Percentiles rank a stretch among this genome's conserved stretches.
Conservation (phyloP, 2,113 vertebrate species). For the Gasterosteus nipponicus region DNA sequence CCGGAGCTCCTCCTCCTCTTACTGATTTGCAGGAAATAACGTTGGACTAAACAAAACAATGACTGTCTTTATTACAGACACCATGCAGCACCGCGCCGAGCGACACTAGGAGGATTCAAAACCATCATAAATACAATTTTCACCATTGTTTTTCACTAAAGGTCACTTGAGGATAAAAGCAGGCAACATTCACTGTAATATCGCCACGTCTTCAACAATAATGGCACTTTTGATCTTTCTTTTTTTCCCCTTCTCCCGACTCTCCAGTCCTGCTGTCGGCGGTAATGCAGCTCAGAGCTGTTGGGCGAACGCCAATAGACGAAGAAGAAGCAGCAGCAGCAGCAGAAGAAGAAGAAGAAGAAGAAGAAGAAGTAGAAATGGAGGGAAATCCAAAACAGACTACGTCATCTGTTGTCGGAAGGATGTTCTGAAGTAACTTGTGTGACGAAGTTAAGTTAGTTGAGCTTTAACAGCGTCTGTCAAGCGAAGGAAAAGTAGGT, state of each 20-base stretch:
- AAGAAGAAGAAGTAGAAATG: slow-evolving; percentile 30
- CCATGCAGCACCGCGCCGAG: neutral
- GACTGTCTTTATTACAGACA: neutral
- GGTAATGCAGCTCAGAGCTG: neutral
- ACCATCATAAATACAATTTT: neutral
- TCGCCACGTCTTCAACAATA: neutral
- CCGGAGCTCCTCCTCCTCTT: slow-evolving; percentile 27
- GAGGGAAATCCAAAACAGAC: slow-evolving; percentile 64
- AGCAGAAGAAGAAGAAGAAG: neutral
- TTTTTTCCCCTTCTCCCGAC: too few species aligned
- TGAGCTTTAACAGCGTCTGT: neutral
- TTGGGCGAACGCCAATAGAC: neutral
- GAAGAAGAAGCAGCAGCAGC: neutral
- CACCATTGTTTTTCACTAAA: neutral
- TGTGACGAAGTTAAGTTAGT: neutral
- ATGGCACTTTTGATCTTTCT: neutral
- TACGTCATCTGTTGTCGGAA: neutral
- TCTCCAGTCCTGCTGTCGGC: neutral
- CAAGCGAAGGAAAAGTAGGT: neutral
- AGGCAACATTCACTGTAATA: neutral
- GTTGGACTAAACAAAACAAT: neutral
- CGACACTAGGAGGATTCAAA: neutral
- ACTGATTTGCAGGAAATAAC: neutral
- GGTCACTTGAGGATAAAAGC: neutral
- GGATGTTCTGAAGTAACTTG: too few species aligned